phyloP scores from a whole-genome alignment of 2,797 vertebrate genomes.

The Sternarchorhynchus goeldii region DNA sequence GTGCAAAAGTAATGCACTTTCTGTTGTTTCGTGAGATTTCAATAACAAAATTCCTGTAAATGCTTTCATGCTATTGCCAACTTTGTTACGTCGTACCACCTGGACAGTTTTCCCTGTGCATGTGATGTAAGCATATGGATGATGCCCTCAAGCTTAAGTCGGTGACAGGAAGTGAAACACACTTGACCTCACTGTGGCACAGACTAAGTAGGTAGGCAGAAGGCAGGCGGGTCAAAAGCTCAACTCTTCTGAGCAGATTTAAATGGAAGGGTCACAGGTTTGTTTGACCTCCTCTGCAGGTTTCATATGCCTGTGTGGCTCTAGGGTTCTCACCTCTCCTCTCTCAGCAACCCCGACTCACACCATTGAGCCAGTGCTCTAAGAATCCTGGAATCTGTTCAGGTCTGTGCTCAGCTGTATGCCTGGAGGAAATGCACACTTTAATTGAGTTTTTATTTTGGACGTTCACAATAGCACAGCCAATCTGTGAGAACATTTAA shows the following conservation, averaged over 20 bases:
- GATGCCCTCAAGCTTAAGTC: conserved; percentile 67
- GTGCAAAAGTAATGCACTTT: background rate
- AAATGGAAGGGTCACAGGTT: conserved; percentile 12
- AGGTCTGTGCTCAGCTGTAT: background rate
- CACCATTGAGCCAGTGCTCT: background rate
- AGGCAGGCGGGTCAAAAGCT: conserved; percentile 38
- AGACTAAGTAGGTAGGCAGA: conserved; percentile 31
- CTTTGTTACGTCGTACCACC: background rate
- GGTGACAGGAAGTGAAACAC: conserved; percentile 34
- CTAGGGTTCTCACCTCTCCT: background rate
- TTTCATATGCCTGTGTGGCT: background rate
- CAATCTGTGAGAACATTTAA: background rate
- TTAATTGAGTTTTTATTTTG: background rate
- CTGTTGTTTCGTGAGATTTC: background rate
- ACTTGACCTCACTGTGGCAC: conserved; percentile 47
- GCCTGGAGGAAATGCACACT: background rate
- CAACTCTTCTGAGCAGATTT: conserved; percentile 29
- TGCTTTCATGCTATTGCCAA: no score
- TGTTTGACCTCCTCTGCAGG: conserved; percentile 6
- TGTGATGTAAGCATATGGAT: conserved; percentile 66
- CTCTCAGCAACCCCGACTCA: background rate
- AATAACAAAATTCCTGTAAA: background rate
- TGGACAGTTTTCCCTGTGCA: background rate
- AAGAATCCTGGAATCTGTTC: background rate
- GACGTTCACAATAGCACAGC: background rate